Base-by-base conservation (phyloP, 1,140 invertebrate species). In the Achroia grisella region DNA sequence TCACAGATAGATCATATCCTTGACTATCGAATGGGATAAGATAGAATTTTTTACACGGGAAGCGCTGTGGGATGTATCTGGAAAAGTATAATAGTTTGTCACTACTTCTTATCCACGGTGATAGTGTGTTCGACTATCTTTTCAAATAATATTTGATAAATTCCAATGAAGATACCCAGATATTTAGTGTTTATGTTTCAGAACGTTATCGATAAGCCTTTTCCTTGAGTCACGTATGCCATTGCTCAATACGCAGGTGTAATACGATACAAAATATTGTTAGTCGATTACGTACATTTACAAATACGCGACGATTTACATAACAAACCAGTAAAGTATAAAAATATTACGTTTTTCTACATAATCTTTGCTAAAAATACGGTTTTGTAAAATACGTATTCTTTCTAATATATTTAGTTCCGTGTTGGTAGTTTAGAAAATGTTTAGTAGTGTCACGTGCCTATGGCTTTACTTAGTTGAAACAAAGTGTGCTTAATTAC, bases 171-270 rank as follows among this genome's bases (percentile, higher is more conserved):
- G 68, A 77, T 73, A 59, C 54, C 40, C 23, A 40, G 75, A 80
- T 84, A 84, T 78, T 57, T 57, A 23, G 23, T 75, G 63, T 75
- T 37, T 71, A 54, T 78, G 68, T 73, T 77, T 68, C 64, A 46
- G 52, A 49, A 23, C 45, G 63, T 65, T 74, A 72, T 63, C 70
- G 74, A 73, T 72, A 74, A 76, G 52, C 44, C 46, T 30, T 34
- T 49, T 70, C 52, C 61, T 78, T 71, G 64, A 79, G 80, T 84
- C 80, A 84, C 80, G 80, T 84, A 82, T 57, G 51, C 76, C 69
- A 68, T 71, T 75, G 59, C 58, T 42, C 34, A 44, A 47, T 15
- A 13, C 36, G 55, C 53, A 57, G 51, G 49, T 52, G 48, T 30
- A 43, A 35, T 23, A 3, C 17, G 46, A 31, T 29, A 15, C 10